These are phyloP conservation scores for Acleris holmiana DNA, from an alignment of 2,888 invertebrate species.

Conservation along the genomic window DNA sequence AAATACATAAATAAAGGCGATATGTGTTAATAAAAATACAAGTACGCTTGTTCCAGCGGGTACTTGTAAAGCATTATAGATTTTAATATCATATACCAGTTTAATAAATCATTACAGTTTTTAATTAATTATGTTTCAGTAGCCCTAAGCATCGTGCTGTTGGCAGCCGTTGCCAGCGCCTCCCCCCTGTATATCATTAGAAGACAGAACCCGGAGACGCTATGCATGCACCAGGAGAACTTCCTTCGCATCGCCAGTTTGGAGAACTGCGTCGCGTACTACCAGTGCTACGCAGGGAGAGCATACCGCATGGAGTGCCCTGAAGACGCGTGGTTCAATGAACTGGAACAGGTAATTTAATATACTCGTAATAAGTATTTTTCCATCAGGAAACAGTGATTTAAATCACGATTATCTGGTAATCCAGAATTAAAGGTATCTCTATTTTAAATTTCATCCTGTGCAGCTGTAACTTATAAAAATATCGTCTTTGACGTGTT, in stretches of 20 bases:
- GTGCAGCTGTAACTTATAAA: no score
- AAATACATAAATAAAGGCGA: no score
- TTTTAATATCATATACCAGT: no score
- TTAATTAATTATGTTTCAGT: constrained; percentile 52
- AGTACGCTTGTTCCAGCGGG: no score
- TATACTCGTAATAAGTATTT: background rate
- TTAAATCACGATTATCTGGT: no score
- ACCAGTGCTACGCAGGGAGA: constrained; percentile 73
- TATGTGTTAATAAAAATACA: no score
- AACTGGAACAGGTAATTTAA: constrained; percentile 65
- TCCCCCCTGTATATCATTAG: constrained; percentile 71
- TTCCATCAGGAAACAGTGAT: no score
- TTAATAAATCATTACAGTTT: no score
- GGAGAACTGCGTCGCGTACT: constrained; percentile 70
- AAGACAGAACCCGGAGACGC: constrained; percentile 78
- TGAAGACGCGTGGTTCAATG: constrained; percentile 73
- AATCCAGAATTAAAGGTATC: no score
- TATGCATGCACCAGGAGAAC: constrained; percentile 77
- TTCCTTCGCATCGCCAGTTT: constrained; percentile 73
- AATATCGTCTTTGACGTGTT: no score
- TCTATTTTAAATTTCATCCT: no score
- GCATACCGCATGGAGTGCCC: constrained; percentile 77
- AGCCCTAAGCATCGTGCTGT: constrained; percentile 55
- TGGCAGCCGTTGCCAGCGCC: constrained; percentile 60
- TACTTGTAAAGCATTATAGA: no score